Evolutionary conservation across 2,113 vertebrate species (phyloP).

Genomic region (Guaruba guarouba): DNA sequence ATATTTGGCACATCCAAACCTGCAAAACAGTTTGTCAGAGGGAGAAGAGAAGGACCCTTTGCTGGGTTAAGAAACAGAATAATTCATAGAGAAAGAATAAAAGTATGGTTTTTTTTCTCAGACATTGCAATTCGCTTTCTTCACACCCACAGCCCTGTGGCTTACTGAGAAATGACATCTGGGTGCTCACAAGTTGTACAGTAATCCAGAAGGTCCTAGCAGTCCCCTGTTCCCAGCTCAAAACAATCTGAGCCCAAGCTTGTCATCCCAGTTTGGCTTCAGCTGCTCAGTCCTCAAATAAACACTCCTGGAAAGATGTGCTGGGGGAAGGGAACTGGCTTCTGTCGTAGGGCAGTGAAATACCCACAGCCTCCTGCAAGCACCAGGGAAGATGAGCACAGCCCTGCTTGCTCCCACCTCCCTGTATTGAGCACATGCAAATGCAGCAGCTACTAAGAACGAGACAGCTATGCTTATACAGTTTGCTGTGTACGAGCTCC

Average conservation of each 20-base stretch:
- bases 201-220: not conserved
- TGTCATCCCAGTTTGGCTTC: not conserved
- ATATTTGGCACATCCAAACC: not conserved
- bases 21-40: fast-evolving
- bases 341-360: fast-evolving
- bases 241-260: not conserved
- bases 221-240: not conserved
- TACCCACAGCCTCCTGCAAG: not conserved
- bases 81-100: not conserved
- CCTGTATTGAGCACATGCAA: fast-evolving
- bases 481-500: fast-evolving
- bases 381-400: not conserved
- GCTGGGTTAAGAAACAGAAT: not conserved
- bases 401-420: not conserved
- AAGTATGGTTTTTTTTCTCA: fast-evolving
- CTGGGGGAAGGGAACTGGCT: not conserved
- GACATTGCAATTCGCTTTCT: not conserved
- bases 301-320: fast-evolving
- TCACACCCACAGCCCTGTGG: not conserved
- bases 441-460: not conserved
- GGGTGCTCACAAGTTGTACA: fast-evolving
- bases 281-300: not conserved
- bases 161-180: not conserved
- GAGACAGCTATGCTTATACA: not conserved
- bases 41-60: not conserved